Evolutionary conservation across 2,113 vertebrate genomes (phyloP).

Genomic region (Conger conger): DNA sequence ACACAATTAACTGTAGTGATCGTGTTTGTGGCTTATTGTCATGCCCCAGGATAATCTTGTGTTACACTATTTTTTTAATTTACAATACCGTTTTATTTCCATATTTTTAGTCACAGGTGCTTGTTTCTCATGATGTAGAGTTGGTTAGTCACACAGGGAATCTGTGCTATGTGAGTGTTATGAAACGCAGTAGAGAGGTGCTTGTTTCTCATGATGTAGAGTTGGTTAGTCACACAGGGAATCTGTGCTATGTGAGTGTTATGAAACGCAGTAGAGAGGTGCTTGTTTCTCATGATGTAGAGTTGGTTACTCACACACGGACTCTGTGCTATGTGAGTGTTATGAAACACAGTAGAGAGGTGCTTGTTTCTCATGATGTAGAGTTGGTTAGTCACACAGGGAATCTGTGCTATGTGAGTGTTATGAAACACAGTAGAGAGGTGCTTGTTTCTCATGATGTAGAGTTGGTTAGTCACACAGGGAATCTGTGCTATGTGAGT

Average conservation of each 20-base stretch:
- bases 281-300: background rate
- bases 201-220: background rate
- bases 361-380: background rate
- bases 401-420: background rate
- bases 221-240: background rate
- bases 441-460: no score
- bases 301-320: background rate
- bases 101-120: no score
- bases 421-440: background rate
- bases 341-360: background rate
- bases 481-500: background rate
- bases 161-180: background rate
- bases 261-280: background rate
- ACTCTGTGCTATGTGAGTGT: background rate
- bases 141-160: no score
- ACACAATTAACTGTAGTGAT: no score
- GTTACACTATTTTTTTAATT: no score
- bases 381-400: no score
- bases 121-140: background rate
- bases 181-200: background rate
- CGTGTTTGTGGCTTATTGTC: no score
- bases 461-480: no score
- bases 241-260: background rate
- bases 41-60: no score
- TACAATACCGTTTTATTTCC: no score